Percentiles rank a stretch among this genome's conserved stretches.
Conservation (phyloP, 1,140 invertebrate genomes). For the Oedothorax gibbosus region DNA sequence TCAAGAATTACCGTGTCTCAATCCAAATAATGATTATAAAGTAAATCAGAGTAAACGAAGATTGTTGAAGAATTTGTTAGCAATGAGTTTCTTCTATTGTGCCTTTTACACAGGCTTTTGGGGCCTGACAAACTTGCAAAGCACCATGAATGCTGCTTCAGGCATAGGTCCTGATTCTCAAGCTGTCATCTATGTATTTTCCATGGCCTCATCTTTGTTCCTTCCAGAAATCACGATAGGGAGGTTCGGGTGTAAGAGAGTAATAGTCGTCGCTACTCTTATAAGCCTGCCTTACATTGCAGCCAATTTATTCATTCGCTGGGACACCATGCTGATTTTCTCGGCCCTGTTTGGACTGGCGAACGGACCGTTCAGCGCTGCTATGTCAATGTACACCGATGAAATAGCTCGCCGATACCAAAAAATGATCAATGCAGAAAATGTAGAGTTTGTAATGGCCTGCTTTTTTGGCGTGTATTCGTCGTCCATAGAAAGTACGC, state of each 20-base stretch:
- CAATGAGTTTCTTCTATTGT: conserved; percentile 7
- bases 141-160: conserved; percentile 50
- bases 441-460: conserved; percentile 19
- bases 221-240: conserved; percentile 59
- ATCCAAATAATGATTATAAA: too few species aligned
- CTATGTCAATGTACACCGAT: conserved; percentile 72
- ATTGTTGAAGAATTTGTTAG: conserved; percentile 14
- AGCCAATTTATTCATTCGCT: conserved; percentile 67
- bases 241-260: conserved; percentile 69
- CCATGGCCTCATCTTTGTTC: conserved; percentile 63
- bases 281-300: conserved; percentile 68
- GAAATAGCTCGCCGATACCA: conserved; percentile 66
- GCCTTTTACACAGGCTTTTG: conserved; percentile 50
- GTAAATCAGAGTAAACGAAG: not conserved
- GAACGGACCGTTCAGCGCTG: conserved; percentile 72
- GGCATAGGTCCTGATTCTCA: conserved; percentile 60
- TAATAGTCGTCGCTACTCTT: conserved; percentile 67
- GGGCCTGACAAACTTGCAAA: conserved; percentile 55
- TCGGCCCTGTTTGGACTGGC: conserved; percentile 69
- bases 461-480: conserved; percentile 36
- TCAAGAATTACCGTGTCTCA: too few species aligned
- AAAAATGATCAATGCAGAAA: not conserved
- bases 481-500: conserved; percentile 25
- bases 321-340: conserved; percentile 67
- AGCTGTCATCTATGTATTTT: conserved; percentile 66